Conservation (phyloP, 2,113 vertebrate species). For the Cheilinus undulatus region DNA sequence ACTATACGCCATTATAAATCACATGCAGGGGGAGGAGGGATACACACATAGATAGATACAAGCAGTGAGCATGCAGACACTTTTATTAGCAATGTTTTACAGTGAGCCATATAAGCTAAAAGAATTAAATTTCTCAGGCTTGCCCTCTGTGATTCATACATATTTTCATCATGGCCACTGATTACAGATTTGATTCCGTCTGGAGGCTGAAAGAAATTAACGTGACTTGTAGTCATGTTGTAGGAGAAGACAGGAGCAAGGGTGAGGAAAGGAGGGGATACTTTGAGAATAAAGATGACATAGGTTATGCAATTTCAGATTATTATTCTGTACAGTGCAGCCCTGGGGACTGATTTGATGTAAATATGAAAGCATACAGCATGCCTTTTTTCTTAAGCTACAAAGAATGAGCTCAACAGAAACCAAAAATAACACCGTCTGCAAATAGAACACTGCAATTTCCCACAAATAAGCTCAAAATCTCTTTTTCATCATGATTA, state of each 20-base stretch:
- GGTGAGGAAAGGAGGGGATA: constrained; percentile 9
- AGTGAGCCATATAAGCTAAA: constrained; percentile 61
- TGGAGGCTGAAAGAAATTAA: constrained; percentile 33
- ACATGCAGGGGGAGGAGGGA: constrained; percentile 10
- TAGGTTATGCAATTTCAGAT: constrained; percentile 57
- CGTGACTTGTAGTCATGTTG: constrained; percentile 14
- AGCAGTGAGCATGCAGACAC: constrained; percentile 37
- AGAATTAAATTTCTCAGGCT: constrained; percentile 53
- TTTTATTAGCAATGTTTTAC: constrained; percentile 66
- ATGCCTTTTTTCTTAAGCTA: constrained; percentile 26
- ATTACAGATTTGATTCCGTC: constrained; percentile 55
- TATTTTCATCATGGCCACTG: constrained; percentile 55
- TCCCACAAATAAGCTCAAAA: constrained; percentile 11
- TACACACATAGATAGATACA: constrained; percentile 28
- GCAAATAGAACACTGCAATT: constrained; percentile 50
- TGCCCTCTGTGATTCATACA: constrained; percentile 53
- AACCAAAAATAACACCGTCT: constrained; percentile 48
- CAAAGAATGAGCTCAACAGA: constrained; percentile 34
- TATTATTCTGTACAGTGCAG: constrained; percentile 48
- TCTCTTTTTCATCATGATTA: not conserved
- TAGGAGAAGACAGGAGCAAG: constrained; percentile 1
- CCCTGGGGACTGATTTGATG: constrained; percentile 57
- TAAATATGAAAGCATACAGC: constrained; percentile 47
- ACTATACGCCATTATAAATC: constrained; percentile 71
- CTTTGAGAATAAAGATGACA: constrained; percentile 50